Conservation (phyloP, 2,797 vertebrate species). For the Chromis chromis region DNA sequence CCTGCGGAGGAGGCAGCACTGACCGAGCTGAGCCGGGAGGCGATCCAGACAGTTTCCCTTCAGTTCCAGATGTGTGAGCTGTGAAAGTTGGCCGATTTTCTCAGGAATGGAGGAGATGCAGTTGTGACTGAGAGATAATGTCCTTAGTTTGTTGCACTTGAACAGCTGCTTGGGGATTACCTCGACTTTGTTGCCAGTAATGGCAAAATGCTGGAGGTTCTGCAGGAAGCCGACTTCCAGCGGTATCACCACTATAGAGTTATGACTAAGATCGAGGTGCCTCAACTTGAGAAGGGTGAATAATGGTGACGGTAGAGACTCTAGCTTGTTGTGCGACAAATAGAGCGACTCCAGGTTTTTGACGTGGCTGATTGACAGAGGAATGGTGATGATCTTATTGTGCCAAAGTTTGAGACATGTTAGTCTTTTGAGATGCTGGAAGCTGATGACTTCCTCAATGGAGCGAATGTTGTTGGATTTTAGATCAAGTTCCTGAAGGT, state of each 20-base stretch:
- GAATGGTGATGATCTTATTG: conserved; percentile 97
- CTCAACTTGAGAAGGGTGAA: conserved; percentile 96
- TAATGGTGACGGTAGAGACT: conserved; percentile 91
- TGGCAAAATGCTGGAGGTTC: conserved; percentile 95
- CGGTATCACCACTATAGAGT: conserved; percentile 91
- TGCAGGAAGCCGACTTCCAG: conserved; percentile 92
- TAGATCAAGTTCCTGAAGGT: conserved; percentile 96
- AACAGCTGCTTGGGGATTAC: conserved; percentile 95
- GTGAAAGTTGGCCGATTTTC: conserved; percentile 90
- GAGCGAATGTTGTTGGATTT: conserved; percentile 97
- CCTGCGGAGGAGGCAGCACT: conserved; percentile 92
- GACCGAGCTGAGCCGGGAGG: conserved; percentile 91
- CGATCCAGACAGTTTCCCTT: conserved; percentile 98
- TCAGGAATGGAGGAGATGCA: conserved; percentile 92
- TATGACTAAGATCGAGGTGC: conserved; percentile 95
- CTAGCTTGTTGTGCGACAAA: conserved; percentile 98
- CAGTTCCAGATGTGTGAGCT: conserved; percentile 94
- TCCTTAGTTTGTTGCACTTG: conserved; percentile 95
- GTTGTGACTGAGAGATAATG: conserved; percentile 94
- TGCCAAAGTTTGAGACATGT: conserved; percentile 98
- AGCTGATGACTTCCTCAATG: conserved; percentile 98
- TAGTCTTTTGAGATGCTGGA: conserved; percentile 97
- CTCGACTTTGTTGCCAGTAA: conserved; percentile 95
- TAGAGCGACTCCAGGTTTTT: conserved; percentile 96
- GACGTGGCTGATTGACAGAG: conserved; percentile 93